Conservation (phyloP, 2,113 vertebrate species). For the human (Homo sapiens) region DNA sequence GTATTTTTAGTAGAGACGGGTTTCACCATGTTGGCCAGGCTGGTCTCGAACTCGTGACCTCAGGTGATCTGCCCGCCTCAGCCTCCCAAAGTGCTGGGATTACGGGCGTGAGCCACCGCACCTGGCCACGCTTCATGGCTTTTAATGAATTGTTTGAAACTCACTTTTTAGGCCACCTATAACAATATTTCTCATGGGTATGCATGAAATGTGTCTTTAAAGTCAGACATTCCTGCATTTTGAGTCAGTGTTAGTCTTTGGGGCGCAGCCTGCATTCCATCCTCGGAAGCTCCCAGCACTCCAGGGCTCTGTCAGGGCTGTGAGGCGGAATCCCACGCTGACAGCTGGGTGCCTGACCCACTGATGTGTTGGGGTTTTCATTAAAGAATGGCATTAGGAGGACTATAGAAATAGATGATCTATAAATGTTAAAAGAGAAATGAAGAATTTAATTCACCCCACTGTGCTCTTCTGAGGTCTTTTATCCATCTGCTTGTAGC, state of each 20-base stretch:
- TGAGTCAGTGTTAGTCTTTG: neutral
- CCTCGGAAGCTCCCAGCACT: neutral
- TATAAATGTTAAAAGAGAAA: accelerated
- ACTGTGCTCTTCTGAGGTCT: conserved; percentile 1
- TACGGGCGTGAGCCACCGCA: accelerated
- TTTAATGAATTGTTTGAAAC: neutral
- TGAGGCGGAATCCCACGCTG: accelerated
- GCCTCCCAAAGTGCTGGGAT: too few species aligned
- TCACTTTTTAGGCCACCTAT: neutral
- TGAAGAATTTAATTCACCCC: neutral
- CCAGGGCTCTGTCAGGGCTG: neutral
- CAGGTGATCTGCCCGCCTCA: too few species aligned
- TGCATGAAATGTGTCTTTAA: neutral
- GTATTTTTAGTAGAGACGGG: too few species aligned
- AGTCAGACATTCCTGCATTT: accelerated
- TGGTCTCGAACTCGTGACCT: too few species aligned
- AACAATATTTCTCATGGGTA: accelerated
- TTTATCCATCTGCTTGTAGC: conserved; percentile 80
- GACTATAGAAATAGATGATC: accelerated
- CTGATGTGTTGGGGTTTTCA: neutral
- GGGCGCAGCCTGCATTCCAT: neutral
- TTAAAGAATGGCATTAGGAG: neutral
- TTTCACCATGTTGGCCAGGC: too few species aligned
- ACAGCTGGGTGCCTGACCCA: accelerated
- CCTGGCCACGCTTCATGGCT: neutral